phyloP scores from a whole-genome alignment of 2,888 invertebrate species.

The Cryptus armator region DNA sequence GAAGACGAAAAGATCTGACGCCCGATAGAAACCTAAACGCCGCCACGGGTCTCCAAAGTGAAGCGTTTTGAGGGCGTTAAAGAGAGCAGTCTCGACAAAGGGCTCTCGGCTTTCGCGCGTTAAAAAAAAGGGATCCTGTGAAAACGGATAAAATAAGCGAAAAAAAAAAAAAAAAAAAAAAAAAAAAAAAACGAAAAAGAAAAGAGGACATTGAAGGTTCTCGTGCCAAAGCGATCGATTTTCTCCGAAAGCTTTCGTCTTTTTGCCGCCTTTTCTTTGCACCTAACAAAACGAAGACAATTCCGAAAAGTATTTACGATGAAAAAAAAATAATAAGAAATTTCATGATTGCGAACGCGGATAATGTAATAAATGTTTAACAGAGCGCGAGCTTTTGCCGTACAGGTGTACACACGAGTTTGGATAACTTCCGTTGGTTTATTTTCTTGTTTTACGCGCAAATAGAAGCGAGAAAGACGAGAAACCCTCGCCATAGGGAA shows the following conservation, averaged over 20 bases:
- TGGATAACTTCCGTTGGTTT: conserved; percentile 27
- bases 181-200: conserved; percentile 68
- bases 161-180: conserved; percentile 65
- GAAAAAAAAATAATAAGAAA: neutral
- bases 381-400: neutral
- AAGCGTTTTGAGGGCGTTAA: conserved; percentile 68
- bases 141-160: conserved; percentile 67
- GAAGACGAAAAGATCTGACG: conserved; percentile 55
- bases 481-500: conserved; percentile 30
- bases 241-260: conserved; percentile 68
- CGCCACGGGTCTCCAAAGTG: conserved; percentile 31
- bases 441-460: conserved; percentile 37
- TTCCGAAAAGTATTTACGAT: neutral
- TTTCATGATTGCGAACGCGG: neutral
- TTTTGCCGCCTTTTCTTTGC: conserved; percentile 61
- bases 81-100: conserved; percentile 75
- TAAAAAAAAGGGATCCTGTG: conserved; percentile 67
- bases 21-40: conserved; percentile 40
- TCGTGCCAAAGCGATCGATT: conserved; percentile 79
- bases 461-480: conserved; percentile 25
- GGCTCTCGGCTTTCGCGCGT: conserved; percentile 70
- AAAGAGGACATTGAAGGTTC: conserved; percentile 63
- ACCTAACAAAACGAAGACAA: conserved; percentile 24
- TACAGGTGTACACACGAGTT: conserved; percentile 14
- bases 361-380: neutral